These are phyloP conservation scores for Fistularia commersonii DNA, from an alignment of 2,797 vertebrate species.

Conservation along the genomic window DNA sequence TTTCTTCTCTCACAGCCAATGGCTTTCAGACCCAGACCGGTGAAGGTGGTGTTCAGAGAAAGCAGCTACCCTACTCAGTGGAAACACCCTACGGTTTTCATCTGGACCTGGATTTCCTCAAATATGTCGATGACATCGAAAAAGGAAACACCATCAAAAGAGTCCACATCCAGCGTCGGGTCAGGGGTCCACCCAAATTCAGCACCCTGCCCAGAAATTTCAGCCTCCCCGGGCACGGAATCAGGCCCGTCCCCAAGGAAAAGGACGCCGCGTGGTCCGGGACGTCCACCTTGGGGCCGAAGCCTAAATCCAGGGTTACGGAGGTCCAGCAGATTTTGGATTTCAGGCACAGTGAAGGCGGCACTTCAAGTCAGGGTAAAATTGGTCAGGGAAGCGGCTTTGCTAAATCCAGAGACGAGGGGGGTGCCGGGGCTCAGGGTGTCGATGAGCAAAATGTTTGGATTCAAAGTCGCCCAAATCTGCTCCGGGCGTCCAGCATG, in stretches of 20 bases:
- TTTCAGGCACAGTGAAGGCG: conserved; percentile 60
- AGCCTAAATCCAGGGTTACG: conserved; percentile 79
- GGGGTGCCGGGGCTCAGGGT: conserved; percentile 31
- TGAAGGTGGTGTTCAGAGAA: conserved; percentile 79
- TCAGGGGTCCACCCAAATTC: conserved; percentile 91
- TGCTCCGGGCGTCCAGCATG: conserved; percentile 92
- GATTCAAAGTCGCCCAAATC: conserved; percentile 80
- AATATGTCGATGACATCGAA: conserved; percentile 98
- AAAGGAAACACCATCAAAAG: conserved; percentile 96
- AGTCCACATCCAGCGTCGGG: conserved; percentile 88
- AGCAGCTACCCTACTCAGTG: conserved; percentile 91
- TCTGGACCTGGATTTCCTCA: conserved; percentile 95
- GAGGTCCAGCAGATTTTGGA: conserved; percentile 78
- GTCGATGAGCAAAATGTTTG: conserved; percentile 58
- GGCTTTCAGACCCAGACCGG: conserved; percentile 73
- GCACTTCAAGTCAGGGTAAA: conserved; percentile 40
- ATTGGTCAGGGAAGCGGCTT: conserved; percentile 51
- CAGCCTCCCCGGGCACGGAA: conserved; percentile 86
- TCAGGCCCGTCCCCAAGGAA: conserved; percentile 71
- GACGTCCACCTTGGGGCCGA: conserved; percentile 74
- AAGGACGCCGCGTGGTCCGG: conserved; percentile 81
- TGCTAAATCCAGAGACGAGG: conserved; percentile 59
- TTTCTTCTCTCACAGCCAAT: conserved; percentile 71
- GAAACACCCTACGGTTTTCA: conserved; percentile 98
- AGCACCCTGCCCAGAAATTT: conserved; percentile 96